phyloP scores from a whole-genome alignment of 1,140 invertebrate species.

The Macrobrachium rosenbergii region DNA sequence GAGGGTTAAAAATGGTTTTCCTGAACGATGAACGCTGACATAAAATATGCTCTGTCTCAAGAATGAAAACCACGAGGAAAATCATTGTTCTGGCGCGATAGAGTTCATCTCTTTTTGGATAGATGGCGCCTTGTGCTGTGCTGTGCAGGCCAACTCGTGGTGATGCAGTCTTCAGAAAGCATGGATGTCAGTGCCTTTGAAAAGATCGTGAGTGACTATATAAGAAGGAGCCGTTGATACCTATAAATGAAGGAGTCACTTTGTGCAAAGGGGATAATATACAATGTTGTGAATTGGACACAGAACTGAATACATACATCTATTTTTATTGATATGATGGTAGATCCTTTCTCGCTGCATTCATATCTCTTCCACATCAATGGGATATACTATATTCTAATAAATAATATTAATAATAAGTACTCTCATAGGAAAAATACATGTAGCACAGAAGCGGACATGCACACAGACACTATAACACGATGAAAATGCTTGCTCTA shows the following conservation, averaged over 20 bases:
- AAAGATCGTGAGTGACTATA: slow-evolving; percentile 37
- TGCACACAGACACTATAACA: slow-evolving; percentile 61
- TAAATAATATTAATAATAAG: slow-evolving; percentile 52
- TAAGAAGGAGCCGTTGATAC: slow-evolving; percentile 24
- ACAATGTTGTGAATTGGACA: slow-evolving; percentile 45
- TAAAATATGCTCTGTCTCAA: background rate
- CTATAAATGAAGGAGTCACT: slow-evolving; percentile 7
- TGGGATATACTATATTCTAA: slow-evolving; percentile 49
- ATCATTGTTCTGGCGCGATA: background rate
- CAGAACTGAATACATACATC: slow-evolving; percentile 62
- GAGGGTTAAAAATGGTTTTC: slow-evolving; percentile 35
- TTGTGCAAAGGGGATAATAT: background rate
- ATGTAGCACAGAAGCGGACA: slow-evolving; percentile 63
- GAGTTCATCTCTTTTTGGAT: slow-evolving; percentile 51
- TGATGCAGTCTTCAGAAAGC: no score
- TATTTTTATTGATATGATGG: slow-evolving; percentile 59
- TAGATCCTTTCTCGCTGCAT: slow-evolving; percentile 57
- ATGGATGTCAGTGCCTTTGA: no score
- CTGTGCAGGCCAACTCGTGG: no score
- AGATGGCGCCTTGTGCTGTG: background rate
- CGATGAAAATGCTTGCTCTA: slow-evolving; percentile 57
- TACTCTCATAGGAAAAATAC: slow-evolving; percentile 62
- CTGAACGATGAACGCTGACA: slow-evolving; percentile 28
- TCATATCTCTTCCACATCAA: slow-evolving; percentile 56
- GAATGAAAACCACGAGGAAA: background rate